Base-by-base conservation (phyloP, 2,113 vertebrate species). In the Vidua chalybeata region DNA sequence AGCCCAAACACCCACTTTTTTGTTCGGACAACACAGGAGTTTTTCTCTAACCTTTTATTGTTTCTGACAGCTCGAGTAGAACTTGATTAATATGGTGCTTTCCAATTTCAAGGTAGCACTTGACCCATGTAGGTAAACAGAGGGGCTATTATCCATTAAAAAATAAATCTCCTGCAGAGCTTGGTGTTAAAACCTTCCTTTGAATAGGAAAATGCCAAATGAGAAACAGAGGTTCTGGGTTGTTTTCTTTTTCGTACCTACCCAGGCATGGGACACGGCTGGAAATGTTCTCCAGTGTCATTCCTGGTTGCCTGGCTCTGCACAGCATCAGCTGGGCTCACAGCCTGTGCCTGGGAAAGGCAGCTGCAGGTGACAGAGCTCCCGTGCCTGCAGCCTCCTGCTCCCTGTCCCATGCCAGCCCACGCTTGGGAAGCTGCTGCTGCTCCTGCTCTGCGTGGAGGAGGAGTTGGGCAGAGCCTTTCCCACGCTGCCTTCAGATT, bases 51-150 rank as follows among this genome's bases (percentile, higher is more conserved):
- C 76, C 80, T 85, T 10, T 37, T 93, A 92, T 94, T 92, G 80
- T 97, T 96, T 92, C 93, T 96, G 90, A 93, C 96, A 93, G 88
- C 92, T 95, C 1, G 7, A 92, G 86, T 87, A 95, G 88, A 96
- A 93, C 90, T 89, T 96, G 96, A 95, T 96, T 96, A 94, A 94
- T 96, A n/a, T 51, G 69, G 76, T 78, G 88, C 90, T 93, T 95
- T 96, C 66, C 73, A 73, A 48, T 96, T 96, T 94, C 80, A 95
- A 97, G 95, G 96, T 96, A 92, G 68, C 85, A 92, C 79, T 96
- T 95, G 94, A 96, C 88, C 93, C 86, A 21, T 51, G 94, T 89
- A 94, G 96, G 94, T 96, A 97, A 97, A 96, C 89, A 96, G 90
- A 96, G 41, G 80, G 86, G 66, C 85, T 93, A 77, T 93, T 94